Percentiles rank a stretch among this genome's conserved stretches.
phyloP scores from a whole-genome alignment of 2,113 vertebrate species.

The Archocentrus centrarchus region DNA sequence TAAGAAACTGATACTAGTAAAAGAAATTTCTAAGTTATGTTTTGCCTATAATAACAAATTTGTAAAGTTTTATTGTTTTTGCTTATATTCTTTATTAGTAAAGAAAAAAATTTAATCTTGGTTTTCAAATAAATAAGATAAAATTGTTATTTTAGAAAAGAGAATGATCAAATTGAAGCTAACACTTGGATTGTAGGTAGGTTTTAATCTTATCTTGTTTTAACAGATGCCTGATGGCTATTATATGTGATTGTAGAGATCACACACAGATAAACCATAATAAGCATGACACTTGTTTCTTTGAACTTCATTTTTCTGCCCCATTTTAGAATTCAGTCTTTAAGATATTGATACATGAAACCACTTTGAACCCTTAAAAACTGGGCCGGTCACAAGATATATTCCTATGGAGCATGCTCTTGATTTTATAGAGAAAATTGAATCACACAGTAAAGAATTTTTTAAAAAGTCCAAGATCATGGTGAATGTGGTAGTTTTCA shows the following conservation, averaged over 20 bases:
- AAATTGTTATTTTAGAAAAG: background rate
- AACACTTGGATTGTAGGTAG: background rate
- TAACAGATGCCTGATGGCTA: conserved; percentile 29
- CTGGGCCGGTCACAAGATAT: background rate
- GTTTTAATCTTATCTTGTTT: conserved; percentile 41
- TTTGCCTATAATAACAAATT: background rate
- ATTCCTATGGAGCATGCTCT: background rate
- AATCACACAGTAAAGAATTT: background rate
- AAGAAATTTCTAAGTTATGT: background rate
- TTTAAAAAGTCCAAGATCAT: background rate
- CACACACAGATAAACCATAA: conserved; percentile 49
- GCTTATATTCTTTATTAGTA: background rate
- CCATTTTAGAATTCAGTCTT: conserved; percentile 32
- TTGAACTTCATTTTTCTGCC: conserved; percentile 44
- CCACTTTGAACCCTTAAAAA: background rate
- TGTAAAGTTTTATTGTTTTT: background rate
- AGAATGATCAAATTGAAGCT: conserved; percentile 7
- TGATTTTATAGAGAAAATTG: background rate
- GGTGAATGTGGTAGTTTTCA: background rate
- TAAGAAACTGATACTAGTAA: background rate
- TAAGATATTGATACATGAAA: background rate
- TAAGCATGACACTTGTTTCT: conserved; percentile 39
- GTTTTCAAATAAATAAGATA: background rate
- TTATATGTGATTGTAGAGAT: conserved; percentile 28
- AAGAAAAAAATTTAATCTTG: background rate